These are phyloP conservation scores for Dendrocincla fuliginosa DNA, from an alignment of 2,797 vertebrate species.

Conservation along the genomic window DNA sequence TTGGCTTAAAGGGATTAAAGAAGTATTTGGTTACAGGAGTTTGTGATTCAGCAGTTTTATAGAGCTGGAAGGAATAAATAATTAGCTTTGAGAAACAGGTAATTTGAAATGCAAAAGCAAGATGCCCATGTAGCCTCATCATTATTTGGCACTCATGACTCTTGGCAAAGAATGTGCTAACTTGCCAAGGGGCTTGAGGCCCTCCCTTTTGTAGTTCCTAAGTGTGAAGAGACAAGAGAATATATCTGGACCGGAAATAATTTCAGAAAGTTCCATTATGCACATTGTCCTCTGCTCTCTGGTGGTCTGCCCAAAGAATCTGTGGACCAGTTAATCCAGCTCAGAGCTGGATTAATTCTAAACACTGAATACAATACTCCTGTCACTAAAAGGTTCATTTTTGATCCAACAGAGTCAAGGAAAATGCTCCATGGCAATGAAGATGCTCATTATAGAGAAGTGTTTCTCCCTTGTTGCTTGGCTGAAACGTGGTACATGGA, in stretches of 20 bases:
- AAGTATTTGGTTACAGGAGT: neutral
- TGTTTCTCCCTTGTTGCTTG: neutral
- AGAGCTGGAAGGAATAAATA: neutral
- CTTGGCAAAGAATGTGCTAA: neutral
- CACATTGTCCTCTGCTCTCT: neutral
- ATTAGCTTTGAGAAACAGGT: neutral
- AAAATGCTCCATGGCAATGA: neutral
- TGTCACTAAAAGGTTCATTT: neutral
- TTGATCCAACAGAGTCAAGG: neutral
- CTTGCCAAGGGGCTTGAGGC: neutral
- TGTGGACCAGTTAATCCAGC: neutral
- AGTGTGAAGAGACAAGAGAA: slow-evolving; percentile 9
- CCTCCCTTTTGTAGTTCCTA: neutral
- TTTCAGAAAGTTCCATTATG: slow-evolving; percentile 19
- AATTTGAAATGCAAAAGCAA: neutral
- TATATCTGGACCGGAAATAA: slow-evolving; percentile 25
- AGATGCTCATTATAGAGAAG: neutral
- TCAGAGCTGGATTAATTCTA: slow-evolving; percentile 14
- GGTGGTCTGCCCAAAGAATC: slow-evolving; percentile 2
- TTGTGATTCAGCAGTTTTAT: neutral
- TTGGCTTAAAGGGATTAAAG: neutral
- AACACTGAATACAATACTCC: slow-evolving; percentile 11
- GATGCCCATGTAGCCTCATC: neutral
- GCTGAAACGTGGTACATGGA: neutral
- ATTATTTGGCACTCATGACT: neutral